These are phyloP conservation scores for Limnothrissa miodon DNA, from an alignment of 2,113 vertebrate genomes.

Conservation along the genomic window DNA sequence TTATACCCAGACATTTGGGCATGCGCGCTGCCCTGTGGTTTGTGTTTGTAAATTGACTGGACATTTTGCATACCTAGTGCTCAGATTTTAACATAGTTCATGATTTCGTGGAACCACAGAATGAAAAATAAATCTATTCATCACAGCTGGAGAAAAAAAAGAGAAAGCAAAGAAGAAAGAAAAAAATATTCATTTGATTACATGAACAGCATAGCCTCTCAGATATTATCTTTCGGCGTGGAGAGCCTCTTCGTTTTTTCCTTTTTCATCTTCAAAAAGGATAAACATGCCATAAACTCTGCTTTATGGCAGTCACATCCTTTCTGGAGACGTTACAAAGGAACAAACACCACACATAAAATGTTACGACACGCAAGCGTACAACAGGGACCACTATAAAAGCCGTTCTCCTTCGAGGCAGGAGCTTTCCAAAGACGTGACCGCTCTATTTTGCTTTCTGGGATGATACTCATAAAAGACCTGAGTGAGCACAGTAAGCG, in stretches of 20 bases:
- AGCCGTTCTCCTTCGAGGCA: constrained; percentile 21
- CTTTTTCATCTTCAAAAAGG: constrained; percentile 26
- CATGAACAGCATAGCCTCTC: constrained; percentile 5
- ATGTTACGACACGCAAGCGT: constrained; percentile 40
- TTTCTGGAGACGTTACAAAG: constrained; percentile 40
- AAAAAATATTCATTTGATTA: not conserved
- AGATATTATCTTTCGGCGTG: constrained; percentile 5
- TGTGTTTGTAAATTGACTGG: constrained; percentile 45
- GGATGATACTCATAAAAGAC: constrained; percentile 31
- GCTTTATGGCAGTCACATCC: constrained; percentile 32
- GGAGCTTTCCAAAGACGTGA: constrained; percentile 30
- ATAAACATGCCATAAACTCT: constrained; percentile 34
- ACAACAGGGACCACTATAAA: constrained; percentile 28
- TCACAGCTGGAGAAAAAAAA: not conserved
- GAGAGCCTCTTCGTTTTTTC: not conserved
- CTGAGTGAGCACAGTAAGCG: not conserved
- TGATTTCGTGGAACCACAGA: constrained; percentile 11
- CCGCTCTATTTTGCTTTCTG: constrained; percentile 35
- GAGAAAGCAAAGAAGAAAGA: not conserved
- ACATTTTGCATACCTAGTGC: constrained; percentile 6
- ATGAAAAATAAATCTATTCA: constrained; percentile 14
- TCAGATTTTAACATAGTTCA: not conserved
- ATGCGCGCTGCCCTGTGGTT: constrained; percentile 45
- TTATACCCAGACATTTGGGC: constrained; percentile 28
- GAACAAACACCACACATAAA: constrained; percentile 31